Conservation (phyloP, 2,888 invertebrate species). For the Crocallis elinguaria region DNA sequence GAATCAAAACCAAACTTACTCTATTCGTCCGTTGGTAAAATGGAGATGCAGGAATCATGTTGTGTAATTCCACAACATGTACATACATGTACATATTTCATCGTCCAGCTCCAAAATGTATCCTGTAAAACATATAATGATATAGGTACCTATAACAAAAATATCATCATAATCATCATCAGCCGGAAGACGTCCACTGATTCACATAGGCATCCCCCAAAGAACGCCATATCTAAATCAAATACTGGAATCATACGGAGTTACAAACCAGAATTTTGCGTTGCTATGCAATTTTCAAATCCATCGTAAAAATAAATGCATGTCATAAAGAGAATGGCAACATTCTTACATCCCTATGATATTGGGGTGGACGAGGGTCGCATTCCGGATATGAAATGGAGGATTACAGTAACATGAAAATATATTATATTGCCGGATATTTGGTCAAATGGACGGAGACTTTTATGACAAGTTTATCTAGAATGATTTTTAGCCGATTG, state of each 20-base stretch:
- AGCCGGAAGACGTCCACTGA: not conserved
- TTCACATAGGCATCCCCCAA: no score
- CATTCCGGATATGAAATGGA: constrained; percentile 43
- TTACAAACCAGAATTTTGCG: not conserved
- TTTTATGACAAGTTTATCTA: no score
- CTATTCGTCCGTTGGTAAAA: no score
- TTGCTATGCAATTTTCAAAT: constrained; percentile 22
- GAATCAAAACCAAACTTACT: no score
- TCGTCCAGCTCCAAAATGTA: no score
- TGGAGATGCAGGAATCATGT: no score
- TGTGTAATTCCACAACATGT: no score
- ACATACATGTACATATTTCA: no score
- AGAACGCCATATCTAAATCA: not conserved
- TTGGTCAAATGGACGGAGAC: constrained; percentile 14
- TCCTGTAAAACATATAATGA: no score
- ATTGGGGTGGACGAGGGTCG: constrained; percentile 54
- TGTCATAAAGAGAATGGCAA: constrained; percentile 48
- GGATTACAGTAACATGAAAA: constrained; percentile 38
- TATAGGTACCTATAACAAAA: not conserved
- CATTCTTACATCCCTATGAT: constrained; percentile 8
- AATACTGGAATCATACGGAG: not conserved
- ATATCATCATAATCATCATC: not conserved
- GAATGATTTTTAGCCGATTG: constrained; percentile 18
- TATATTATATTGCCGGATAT: constrained; percentile 28
- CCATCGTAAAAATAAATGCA: constrained; percentile 51